Base-by-base conservation (phyloP, 2,797 vertebrate species). In the Pelobates cultripes region DNA sequence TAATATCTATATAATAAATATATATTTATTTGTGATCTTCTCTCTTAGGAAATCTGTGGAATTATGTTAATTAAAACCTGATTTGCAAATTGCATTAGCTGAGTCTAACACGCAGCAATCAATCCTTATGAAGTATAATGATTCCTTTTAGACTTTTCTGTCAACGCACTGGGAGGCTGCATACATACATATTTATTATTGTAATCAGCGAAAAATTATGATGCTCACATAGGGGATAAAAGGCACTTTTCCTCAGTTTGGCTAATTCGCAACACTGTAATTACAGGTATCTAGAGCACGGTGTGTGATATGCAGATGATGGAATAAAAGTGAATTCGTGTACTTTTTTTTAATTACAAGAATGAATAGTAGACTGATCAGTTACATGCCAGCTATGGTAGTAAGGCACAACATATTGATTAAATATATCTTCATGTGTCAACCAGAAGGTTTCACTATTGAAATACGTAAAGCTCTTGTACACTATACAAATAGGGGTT, bases 31-130 rank as follows among this genome's bases (percentile, higher is more conserved):
- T 77, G 71, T 69, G 45, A 73, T 69, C 63, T 47, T 55, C 28
- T 55, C 28, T 73, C 17, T 78, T 55, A 74, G 42, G 14, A 69
- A 69, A 74, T 78, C 61, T 53, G 28, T 51, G 70, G 53, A 83
- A 78, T 78, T 78, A 74, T 83, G 81, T 74, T 83, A 83, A 83
- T 83, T 78, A 83, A 75, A 83, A 45, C 64, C 64, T 74, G 70
- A 74, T 83, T 83, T 78, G 75, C 81, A 83, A 83, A 83, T 83
- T 78, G 68, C 81, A 78, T 83, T 83, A 83, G 70, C 76, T 70
- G 77, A 78, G 70, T 74, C 64, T 78, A 63, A 77, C 75, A 78
- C 69, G 81, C 74, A 78, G 81, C 76, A 83, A 83, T 83, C 81
- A 83, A 74, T 83, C 70, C 64, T 74, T 69, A 83, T 73, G 70